A percentile compares a stretch with the other conserved stretches of the same genome.
phyloP scores from a whole-genome alignment of 2,797 vertebrate genomes.

The Silurus lanzhouensis region DNA sequence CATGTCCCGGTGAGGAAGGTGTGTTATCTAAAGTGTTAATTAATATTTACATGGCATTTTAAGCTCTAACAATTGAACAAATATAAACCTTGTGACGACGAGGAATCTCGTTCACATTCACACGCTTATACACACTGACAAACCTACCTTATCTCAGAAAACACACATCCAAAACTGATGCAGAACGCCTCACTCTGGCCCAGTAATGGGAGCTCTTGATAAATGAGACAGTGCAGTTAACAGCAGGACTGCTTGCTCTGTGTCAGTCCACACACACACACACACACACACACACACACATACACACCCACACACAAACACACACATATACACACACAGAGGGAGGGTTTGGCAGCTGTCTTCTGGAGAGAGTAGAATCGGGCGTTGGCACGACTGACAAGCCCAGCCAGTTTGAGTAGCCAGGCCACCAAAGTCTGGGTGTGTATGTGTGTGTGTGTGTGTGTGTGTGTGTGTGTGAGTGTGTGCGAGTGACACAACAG shows the following conservation, averaged over 20 bases:
- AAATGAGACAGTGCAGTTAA: conserved; percentile 19
- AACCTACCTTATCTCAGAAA: conserved; percentile 40
- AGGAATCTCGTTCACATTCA: neutral
- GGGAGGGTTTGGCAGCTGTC: conserved; percentile 69
- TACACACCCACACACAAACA: conserved; percentile 17
- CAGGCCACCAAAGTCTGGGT: conserved; percentile 41
- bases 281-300: conserved; percentile 26
- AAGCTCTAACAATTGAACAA: neutral
- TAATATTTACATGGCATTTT: neutral
- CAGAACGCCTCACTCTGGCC: neutral
- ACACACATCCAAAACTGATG: conserved; percentile 27
- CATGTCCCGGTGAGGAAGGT: neutral
- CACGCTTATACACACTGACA: conserved; percentile 24
- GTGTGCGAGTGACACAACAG: conserved; percentile 25
- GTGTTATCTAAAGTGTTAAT: neutral
- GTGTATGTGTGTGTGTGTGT: conserved; percentile 57
- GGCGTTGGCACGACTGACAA: conserved; percentile 73
- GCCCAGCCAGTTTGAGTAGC: conserved; percentile 71
- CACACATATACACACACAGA: conserved; percentile 28
- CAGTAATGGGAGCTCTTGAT: neutral
- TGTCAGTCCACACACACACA: conserved; percentile 29
- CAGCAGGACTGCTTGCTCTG: conserved; percentile 16
- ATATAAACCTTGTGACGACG: neutral
- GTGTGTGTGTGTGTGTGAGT: conserved; percentile 30
- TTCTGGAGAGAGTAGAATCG: conserved; percentile 67